Evolutionary conservation across 2,888 invertebrate genomes (phyloP).

Genomic region (Apotomis turbidana): DNA sequence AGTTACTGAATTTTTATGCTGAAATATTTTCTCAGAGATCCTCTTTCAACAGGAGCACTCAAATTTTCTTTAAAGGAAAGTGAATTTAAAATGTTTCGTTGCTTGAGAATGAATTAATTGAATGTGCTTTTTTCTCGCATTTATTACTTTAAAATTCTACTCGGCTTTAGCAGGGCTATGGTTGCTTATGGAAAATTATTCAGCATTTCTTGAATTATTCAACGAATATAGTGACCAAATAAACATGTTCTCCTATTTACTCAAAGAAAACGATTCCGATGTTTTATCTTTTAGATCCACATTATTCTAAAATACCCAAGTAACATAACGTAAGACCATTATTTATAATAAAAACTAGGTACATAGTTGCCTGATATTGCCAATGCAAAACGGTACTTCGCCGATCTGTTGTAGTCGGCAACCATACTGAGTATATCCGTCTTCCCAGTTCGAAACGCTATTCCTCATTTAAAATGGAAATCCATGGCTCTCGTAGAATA

Average conservation of each 20-base stretch:
- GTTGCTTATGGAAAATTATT: not conserved
- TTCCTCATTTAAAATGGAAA: constrained; percentile 39
- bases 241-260: too few relatives aligned
- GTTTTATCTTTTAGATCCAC: too few relatives aligned
- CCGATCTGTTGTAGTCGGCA: too few relatives aligned
- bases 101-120: constrained; percentile 62
- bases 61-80: constrained; percentile 48
- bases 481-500: constrained; percentile 39
- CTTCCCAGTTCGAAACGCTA: constrained; percentile 23
- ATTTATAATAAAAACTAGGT: too few relatives aligned
- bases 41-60: constrained; percentile 53
- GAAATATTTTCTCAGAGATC: constrained; percentile 53
- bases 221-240: not conserved
- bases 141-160: constrained; percentile 27
- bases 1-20: constrained; percentile 52
- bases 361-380: too few relatives aligned
- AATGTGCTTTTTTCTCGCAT: constrained; percentile 51
- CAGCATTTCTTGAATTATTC: not conserved
- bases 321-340: too few relatives aligned
- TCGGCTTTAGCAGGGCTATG: not conserved
- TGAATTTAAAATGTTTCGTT: constrained; percentile 60
- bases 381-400: too few relatives aligned
- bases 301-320: too few relatives aligned
- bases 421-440: not conserved
- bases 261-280: too few relatives aligned